These are phyloP conservation scores for Oxytorus armatus DNA, from an alignment of 2,888 invertebrate species.

Conservation along the genomic window DNA sequence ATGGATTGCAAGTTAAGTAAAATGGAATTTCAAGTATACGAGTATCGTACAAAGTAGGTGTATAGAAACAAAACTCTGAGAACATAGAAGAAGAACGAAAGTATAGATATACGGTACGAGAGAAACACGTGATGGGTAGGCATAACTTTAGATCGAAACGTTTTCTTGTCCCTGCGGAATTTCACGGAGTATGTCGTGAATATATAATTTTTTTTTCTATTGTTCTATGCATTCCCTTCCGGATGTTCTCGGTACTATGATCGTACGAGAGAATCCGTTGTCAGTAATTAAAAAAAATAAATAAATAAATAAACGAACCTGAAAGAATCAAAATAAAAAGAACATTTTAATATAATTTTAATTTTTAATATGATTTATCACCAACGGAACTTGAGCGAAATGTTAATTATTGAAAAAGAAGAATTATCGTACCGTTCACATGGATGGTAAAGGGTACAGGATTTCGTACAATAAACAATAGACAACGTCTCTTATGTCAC, in stretches of 20 bases:
- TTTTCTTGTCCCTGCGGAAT: constrained; percentile 70
- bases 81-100: constrained; percentile 33
- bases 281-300: too few relatives aligned
- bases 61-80: constrained; percentile 19
- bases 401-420: too few relatives aligned
- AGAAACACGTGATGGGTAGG: constrained; percentile 52
- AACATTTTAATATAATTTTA: background rate
- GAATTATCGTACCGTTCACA: too few relatives aligned
- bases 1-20: too few relatives aligned
- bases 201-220: background rate
- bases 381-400: too few relatives aligned
- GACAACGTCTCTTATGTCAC: too few relatives aligned
- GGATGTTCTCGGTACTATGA: background rate
- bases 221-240: constrained; percentile 16
- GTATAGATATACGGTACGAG: constrained; percentile 26
- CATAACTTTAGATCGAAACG: constrained; percentile 70
- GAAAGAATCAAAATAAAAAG: too few relatives aligned
- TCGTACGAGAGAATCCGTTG: too few relatives aligned
- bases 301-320: too few relatives aligned
- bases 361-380: too few relatives aligned
- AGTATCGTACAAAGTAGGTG: constrained; percentile 43
- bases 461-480: too few relatives aligned
- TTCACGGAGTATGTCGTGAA: constrained; percentile 64
- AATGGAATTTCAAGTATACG: constrained; percentile 15
- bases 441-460: too few relatives aligned